These are phyloP conservation scores for Pteronura brasiliensis DNA, from an alignment of 2,113 vertebrate genomes.

Conservation along the genomic window DNA sequence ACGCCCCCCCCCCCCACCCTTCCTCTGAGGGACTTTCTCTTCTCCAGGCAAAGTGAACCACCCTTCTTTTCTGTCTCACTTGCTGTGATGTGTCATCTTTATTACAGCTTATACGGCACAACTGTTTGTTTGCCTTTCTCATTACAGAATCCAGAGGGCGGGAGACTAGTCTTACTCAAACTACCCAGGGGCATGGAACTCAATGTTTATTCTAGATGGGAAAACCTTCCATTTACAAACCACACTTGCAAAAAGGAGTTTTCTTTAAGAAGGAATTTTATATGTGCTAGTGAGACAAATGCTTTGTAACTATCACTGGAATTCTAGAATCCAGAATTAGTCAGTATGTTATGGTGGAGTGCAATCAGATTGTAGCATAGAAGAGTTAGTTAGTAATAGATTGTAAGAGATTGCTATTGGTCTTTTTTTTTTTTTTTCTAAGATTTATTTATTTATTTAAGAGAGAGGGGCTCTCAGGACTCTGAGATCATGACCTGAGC, in stretches of 20 bases:
- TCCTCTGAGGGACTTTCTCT: neutral
- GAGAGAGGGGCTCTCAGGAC: neutral
- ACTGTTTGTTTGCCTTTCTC: neutral
- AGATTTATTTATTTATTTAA: neutral
- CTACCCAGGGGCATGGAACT: neutral
- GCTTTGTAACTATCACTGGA: neutral
- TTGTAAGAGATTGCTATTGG: neutral
- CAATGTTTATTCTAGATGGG: neutral
- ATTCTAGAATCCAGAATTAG: slow-evolving; percentile 1
- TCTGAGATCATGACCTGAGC: neutral
- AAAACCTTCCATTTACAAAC: neutral
- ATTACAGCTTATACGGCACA: neutral
- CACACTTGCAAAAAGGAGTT: neutral
- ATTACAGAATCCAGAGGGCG: neutral
- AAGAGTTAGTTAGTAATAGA: neutral
- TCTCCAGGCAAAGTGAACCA: neutral
- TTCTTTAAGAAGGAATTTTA: slow-evolving; percentile 4
- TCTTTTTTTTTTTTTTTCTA: neutral
- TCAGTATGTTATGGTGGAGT: neutral
- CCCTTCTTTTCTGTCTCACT: neutral
- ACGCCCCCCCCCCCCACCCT: too few relatives aligned
- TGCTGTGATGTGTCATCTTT: neutral
- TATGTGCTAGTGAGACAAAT: neutral
- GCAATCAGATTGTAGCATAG: neutral
- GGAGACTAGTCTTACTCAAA: neutral